phyloP scores from a whole-genome alignment of 2,888 invertebrate genomes.

The Halictus quadricinctus region DNA sequence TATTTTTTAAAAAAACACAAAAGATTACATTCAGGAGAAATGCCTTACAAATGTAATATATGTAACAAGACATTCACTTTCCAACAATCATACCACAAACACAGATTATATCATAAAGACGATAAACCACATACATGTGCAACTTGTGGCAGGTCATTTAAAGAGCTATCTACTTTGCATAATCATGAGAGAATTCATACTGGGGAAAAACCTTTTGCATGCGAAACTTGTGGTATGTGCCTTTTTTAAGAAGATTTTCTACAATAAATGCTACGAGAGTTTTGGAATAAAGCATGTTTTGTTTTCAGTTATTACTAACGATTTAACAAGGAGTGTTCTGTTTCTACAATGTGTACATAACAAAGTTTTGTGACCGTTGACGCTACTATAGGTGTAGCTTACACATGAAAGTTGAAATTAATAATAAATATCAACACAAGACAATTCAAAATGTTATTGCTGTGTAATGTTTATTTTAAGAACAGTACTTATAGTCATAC shows the following conservation, averaged over 20 bases:
- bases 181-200: slow-evolving; percentile 93
- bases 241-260: slow-evolving; percentile 17
- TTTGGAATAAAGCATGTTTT: slow-evolving; percentile 52
- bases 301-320: slow-evolving; percentile 70
- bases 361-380: slow-evolving; percentile 39
- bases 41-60: slow-evolving; percentile 92
- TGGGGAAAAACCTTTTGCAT: slow-evolving; percentile 93
- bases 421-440: slow-evolving; percentile 14
- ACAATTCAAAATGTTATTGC: not conserved
- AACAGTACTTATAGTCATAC: not conserved
- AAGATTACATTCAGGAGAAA: slow-evolving; percentile 92
- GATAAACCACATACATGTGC: slow-evolving; percentile 90
- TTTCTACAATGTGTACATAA: slow-evolving; percentile 56
- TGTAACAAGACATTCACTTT: slow-evolving; percentile 94
- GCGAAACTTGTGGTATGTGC: slow-evolving; percentile 91
- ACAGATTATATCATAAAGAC: slow-evolving; percentile 92
- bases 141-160: slow-evolving; percentile 92
- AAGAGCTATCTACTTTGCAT: slow-evolving; percentile 93
- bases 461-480: slow-evolving; percentile 12
- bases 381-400: slow-evolving; percentile 39
- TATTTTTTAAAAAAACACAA: slow-evolving; percentile 95
- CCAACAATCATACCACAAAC: slow-evolving; percentile 95
- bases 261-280: slow-evolving; percentile 11
- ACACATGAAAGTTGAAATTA: slow-evolving; percentile 33
- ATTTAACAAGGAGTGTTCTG: slow-evolving; percentile 57